Conservation (phyloP, 2,797 vertebrate species). For the Acanthiza pusilla region DNA sequence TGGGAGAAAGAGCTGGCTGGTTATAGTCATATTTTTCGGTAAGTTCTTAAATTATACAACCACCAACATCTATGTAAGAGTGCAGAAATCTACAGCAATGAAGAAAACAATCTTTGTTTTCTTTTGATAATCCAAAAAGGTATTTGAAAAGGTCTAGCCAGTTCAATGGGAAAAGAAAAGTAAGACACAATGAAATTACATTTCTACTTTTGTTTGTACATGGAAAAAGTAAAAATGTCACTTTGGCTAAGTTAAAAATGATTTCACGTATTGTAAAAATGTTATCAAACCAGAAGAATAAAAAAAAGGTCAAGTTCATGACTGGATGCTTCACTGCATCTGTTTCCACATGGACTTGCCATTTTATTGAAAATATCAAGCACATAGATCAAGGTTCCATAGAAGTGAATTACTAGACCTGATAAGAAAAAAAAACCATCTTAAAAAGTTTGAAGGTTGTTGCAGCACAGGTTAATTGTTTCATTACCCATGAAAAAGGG, state of each 20-base stretch:
- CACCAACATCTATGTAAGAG: not conserved
- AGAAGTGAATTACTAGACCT: slow-evolving; percentile 46
- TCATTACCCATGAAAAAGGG: slow-evolving; percentile 21
- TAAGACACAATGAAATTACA: slow-evolving; percentile 15
- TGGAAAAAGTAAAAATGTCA: slow-evolving; percentile 53
- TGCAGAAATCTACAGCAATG: not conserved
- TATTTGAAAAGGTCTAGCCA: slow-evolving; percentile 22
- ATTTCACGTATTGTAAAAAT: slow-evolving; percentile 39
- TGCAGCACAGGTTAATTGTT: slow-evolving; percentile 37
- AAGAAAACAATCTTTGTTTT: not conserved
- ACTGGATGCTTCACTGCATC: slow-evolving; percentile 57
- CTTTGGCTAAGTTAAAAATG: slow-evolving; percentile 35
- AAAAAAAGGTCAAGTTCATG: slow-evolving; percentile 67
- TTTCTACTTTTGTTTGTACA: slow-evolving; percentile 31
- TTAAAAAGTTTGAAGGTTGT: slow-evolving; percentile 38
- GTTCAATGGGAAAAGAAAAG: slow-evolving; percentile 8
- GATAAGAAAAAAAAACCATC: slow-evolving; percentile 11
- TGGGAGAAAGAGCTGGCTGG: not conserved
- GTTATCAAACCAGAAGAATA: slow-evolving; percentile 49
- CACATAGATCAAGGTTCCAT: slow-evolving; percentile 61
- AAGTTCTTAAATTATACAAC: not conserved
- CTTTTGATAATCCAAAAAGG: not conserved
- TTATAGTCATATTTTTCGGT: not conserved
- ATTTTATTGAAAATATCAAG: slow-evolving; percentile 73
- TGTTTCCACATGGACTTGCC: slow-evolving; percentile 64